These are phyloP conservation scores for Rhombomys opimus DNA, from an alignment of 2,113 vertebrate genomes.

Conservation along the genomic window DNA sequence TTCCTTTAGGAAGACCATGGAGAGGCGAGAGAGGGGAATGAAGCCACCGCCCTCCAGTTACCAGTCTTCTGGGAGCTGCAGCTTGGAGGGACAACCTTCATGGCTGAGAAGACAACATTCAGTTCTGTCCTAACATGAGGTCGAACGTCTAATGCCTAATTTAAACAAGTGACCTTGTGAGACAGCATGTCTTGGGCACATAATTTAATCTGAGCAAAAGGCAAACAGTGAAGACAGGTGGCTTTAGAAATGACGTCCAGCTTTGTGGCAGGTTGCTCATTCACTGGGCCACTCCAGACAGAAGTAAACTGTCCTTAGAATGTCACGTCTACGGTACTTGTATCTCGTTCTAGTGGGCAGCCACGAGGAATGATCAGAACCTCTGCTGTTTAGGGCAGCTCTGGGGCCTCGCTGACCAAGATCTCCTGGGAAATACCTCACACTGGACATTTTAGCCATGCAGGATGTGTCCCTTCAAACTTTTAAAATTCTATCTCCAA, in stretches of 20 bases:
- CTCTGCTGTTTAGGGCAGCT: neutral
- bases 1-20: neutral
- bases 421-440: too few species aligned
- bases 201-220: neutral
- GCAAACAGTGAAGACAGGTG: neutral
- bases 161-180: neutral
- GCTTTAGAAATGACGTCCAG: neutral
- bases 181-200: neutral
- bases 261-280: rapidly evolving
- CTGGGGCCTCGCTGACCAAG: neutral
- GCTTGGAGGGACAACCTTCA: neutral
- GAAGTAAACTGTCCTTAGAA: neutral
- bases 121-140: neutral
- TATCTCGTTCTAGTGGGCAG: neutral
- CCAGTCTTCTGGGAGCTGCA: neutral
- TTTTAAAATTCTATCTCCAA: neutral
- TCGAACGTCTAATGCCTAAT: neutral
- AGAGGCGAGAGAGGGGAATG: neutral
- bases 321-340: too few species aligned
- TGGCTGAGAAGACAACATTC: neutral
- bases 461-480: neutral
- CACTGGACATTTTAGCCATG: neutral
- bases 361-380: neutral
- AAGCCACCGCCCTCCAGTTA: neutral
- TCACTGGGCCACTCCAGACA: too few species aligned